Conservation (phyloP, 2,888 invertebrate species). For the Stenoptilia bipunctidactyla region DNA sequence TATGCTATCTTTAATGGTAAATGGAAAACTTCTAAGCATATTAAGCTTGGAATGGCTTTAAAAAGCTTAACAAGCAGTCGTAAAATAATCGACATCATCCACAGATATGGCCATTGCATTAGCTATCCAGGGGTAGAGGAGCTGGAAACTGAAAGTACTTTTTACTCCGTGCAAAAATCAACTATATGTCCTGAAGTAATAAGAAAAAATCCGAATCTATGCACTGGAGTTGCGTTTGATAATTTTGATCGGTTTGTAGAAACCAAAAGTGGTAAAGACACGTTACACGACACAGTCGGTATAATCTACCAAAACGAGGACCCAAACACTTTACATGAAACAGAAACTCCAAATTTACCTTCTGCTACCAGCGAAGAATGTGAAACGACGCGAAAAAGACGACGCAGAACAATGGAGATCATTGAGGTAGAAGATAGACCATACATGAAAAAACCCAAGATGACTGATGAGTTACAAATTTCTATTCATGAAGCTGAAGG, state of each 20-base stretch:
- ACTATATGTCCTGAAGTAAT: constrained; percentile 8
- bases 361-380: constrained; percentile 19
- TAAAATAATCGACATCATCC: constrained; percentile 10
- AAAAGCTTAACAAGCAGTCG: no score
- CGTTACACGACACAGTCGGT: constrained; percentile 31
- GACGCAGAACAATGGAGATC: no score
- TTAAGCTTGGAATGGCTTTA: no score
- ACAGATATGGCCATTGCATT: constrained; percentile 10
- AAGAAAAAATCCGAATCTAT: constrained; percentile 6
- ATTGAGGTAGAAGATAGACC: no score
- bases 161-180: constrained; percentile 4
- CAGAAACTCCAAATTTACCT: constrained; percentile 16
- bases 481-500: no score
- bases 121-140: constrained; percentile 8
- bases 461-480: no score
- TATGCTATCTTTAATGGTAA: no score
- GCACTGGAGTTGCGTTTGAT: constrained; percentile 18
- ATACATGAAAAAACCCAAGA: no score
- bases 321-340: constrained; percentile 3
- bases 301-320: constrained; percentile 22
- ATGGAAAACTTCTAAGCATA: no score
- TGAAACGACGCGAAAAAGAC: neutral
- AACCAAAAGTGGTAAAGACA: constrained; percentile 25
- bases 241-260: constrained; percentile 25
- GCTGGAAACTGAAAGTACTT: no score